Base-by-base conservation (phyloP, 2,888 invertebrate species). In the Troglohyphantes excavatus region DNA sequence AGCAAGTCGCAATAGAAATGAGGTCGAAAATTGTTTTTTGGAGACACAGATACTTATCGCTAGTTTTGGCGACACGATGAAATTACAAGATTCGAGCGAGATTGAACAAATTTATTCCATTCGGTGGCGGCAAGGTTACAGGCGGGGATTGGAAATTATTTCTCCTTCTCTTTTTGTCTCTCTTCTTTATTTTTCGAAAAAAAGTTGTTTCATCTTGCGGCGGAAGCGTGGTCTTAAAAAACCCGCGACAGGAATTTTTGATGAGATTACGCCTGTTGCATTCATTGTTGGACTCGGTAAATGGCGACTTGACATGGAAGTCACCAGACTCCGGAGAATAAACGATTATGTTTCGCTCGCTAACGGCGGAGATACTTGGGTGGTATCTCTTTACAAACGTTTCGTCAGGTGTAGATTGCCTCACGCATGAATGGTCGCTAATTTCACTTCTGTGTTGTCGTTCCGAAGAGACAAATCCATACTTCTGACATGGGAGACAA, bases 41-140 rank as follows among this genome's bases (percentile, higher is more conserved):
- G 46, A 27, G 68, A 70, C 43, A 27, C 17, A 76, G 76, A 86
- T 86, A 67, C 70, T 67, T 86, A 78, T 86, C 68, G 27, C 68
- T 46, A 43, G 76, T 39, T 86, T 61, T 78, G 68, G 85, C 76
- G 85, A 86, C 85, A 86, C 46, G 85, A 76, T 86, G 84, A 75
- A 84, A 86, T 86, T 86, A 86, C 85, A 86, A 86, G 85, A 86
- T 86, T 67, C 68, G 73, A 53, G 29, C n/a, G 29, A 67, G 81
- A 81, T 81, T 53, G 63, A 68, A 82, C 82, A 82, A 89, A 82
- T 89, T 82, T 70, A 89, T 89, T 70, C 76, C 19, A 21, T 26
- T 19, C 33, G 65, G 53, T 29, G 13, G 67, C 85, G 86, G 86
- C 81, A 89, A 89, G 88, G 88, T 89, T 75, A 89, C 67, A 86